These are phyloP conservation scores for Rousettus leschenaultii DNA, from an alignment of 2,113 vertebrate genomes.

Conservation along the genomic window DNA sequence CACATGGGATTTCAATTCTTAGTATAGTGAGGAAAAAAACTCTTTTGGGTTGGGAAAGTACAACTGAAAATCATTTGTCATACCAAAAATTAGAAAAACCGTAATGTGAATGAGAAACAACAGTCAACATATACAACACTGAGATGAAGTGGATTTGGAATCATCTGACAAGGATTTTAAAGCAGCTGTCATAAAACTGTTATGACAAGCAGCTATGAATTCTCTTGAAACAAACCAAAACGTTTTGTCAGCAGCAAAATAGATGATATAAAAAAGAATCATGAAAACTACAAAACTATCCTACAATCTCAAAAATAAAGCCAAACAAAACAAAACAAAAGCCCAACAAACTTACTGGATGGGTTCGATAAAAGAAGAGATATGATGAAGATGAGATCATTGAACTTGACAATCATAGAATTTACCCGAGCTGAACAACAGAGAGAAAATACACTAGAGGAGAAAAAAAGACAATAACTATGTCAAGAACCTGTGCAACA, in stretches of 20 bases:
- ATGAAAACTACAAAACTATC: background rate
- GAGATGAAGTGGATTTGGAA: background rate
- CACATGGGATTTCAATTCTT: too few relatives aligned
- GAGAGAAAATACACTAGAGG: background rate
- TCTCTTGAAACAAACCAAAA: background rate
- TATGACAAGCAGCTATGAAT: background rate
- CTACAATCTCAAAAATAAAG: background rate
- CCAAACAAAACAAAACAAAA: background rate
- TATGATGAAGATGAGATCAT: background rate
- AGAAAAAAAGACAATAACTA: background rate
- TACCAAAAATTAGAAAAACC: background rate
- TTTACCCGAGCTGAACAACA: background rate
- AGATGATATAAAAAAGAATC: background rate
- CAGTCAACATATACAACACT: background rate
- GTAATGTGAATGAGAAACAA: background rate
- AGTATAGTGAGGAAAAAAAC: background rate
- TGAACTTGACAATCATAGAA: background rate
- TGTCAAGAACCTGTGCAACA: background rate
- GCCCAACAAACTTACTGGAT: background rate
- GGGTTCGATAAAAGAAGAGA: background rate
- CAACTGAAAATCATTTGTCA: background rate
- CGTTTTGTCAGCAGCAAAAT: background rate
- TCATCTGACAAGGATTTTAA: too few relatives aligned
- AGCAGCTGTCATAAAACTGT: background rate
- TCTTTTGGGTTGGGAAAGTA: background rate